Conservation (phyloP, 2,888 invertebrate genomes). For the Diplolepis rosae region DNA sequence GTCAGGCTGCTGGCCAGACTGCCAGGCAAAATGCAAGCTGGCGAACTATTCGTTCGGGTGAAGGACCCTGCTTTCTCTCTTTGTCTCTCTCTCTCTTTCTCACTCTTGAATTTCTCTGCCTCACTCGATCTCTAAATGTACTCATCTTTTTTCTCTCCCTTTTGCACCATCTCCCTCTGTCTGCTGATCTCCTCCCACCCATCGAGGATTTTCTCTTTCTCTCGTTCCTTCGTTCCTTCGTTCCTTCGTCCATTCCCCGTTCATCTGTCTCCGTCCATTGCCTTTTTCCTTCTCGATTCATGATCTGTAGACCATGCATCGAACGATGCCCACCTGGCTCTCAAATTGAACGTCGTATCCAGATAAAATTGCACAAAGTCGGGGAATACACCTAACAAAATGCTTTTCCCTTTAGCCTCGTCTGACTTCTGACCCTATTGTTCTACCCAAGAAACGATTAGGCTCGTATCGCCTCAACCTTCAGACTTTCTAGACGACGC, state of each 20-base stretch:
- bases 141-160: constrained; percentile 31
- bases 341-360: constrained; percentile 40
- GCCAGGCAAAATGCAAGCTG: constrained; percentile 54
- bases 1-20: constrained; percentile 57
- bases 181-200: constrained; percentile 34
- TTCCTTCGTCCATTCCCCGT: constrained; percentile 31
- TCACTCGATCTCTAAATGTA: not conserved
- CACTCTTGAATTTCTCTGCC: constrained; percentile 31
- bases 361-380: constrained; percentile 46
- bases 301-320: constrained; percentile 37
- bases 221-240: constrained; percentile 43
- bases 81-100: constrained; percentile 41
- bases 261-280: constrained; percentile 9
- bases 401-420: constrained; percentile 4
- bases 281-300: constrained; percentile 27
- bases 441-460: constrained; percentile 10
- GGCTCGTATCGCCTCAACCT: not conserved
- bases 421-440: not conserved
- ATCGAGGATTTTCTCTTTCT: constrained; percentile 40
- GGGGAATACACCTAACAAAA: constrained; percentile 36
- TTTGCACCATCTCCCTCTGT: constrained; percentile 38
- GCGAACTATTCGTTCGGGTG: constrained; percentile 54
- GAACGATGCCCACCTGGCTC: constrained; percentile 52
- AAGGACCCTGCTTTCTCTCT: constrained; percentile 59
- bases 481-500: constrained; percentile 17